phyloP scores from a whole-genome alignment of 2,797 vertebrate species.

The Gobionotothen gibberifrons region DNA sequence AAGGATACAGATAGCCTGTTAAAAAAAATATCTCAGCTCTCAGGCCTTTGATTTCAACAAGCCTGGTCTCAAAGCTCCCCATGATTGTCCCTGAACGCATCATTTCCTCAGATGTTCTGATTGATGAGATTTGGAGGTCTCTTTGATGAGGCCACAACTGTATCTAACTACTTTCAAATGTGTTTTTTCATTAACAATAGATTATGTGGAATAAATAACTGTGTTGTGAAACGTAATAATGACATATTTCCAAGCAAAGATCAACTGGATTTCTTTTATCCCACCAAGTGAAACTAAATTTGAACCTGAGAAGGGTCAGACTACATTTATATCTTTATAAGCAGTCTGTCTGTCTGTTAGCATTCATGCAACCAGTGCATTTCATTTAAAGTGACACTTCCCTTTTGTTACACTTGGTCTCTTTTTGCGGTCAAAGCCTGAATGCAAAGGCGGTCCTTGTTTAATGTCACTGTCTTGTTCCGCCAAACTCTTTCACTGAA shows the following conservation, averaged over 20 bases:
- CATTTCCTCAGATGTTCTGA: conserved; percentile 86
- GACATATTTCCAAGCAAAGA: conserved; percentile 58
- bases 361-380: conserved; percentile 61
- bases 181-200: conserved; percentile 32
- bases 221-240: conserved; percentile 71
- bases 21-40: conserved; percentile 73
- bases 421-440: conserved; percentile 57
- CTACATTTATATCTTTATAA: conserved; percentile 66
- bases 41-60: conserved; percentile 89
- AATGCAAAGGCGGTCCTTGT: conserved; percentile 74
- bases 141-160: conserved; percentile 82
- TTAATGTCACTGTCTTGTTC: conserved; percentile 75
- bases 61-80: conserved; percentile 86
- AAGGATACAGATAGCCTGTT: conserved; percentile 66
- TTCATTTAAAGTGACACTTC: conserved; percentile 64
- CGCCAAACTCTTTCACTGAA: conserved; percentile 73
- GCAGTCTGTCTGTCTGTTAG: conserved; percentile 35
- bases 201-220: conserved; percentile 61
- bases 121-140: conserved; percentile 88
- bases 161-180: conserved; percentile 43
- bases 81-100: conserved; percentile 84
- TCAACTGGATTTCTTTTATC: conserved; percentile 86
- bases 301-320: conserved; percentile 81
- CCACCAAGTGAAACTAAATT: conserved; percentile 80
- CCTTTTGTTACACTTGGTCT: conserved; percentile 58